phyloP scores from a whole-genome alignment of 2,888 invertebrate genomes.

The Lepidonotus clava region DNA sequence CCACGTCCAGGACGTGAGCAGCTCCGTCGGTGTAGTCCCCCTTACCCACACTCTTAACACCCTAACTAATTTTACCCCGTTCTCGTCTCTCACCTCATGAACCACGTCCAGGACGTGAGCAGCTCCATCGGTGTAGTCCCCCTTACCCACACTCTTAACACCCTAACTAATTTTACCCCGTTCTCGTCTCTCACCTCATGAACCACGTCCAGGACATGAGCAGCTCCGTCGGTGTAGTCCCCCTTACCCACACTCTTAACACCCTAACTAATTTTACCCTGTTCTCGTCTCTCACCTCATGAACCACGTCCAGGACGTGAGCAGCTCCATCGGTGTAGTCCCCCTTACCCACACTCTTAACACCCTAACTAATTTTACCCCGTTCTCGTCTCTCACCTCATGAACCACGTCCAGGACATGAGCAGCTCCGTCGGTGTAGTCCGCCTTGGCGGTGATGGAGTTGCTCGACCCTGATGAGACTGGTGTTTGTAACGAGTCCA shows the following conservation, averaged over 20 bases:
- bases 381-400: constrained; percentile 85
- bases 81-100: constrained; percentile 89
- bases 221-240: constrained; percentile 97
- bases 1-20: constrained; percentile 96
- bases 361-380: too few species aligned
- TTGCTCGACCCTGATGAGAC: constrained; percentile 78
- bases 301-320: constrained; percentile 96
- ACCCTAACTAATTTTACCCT: too few species aligned
- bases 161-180: too few species aligned
- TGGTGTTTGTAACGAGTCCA: constrained; percentile 81
- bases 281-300: constrained; percentile 88
- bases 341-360: too few species aligned
- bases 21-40: constrained; percentile 97
- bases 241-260: too few species aligned
- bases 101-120: constrained; percentile 97
- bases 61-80: too few species aligned
- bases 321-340: constrained; percentile 98
- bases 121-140: constrained; percentile 97
- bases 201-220: constrained; percentile 96
- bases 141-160: too few species aligned
- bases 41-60: too few species aligned
- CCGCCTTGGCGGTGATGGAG: constrained; percentile 83
- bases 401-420: constrained; percentile 98
- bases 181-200: constrained; percentile 90
- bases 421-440: constrained; percentile 96